Conservation (phyloP, 2,113 vertebrate species). For the Odontesthes bonariensis region DNA sequence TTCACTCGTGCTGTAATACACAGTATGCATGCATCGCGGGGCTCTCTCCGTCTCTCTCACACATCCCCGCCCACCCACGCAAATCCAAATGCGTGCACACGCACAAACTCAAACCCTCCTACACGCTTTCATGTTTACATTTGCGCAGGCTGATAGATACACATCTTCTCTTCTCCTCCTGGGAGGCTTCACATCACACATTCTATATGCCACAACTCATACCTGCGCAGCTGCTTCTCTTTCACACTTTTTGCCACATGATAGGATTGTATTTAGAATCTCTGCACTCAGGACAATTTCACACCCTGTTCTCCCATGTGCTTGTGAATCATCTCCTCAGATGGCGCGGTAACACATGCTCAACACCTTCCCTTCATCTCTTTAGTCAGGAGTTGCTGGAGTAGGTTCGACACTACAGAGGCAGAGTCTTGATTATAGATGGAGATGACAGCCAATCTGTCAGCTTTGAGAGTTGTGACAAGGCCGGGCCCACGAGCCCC, state of each 20-base stretch:
- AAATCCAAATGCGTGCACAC: constrained; percentile 31
- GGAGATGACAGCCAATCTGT: constrained; percentile 52
- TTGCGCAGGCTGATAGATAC: constrained; percentile 31
- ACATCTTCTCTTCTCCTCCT: constrained; percentile 6
- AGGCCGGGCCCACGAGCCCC: constrained; percentile 41
- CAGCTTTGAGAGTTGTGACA: constrained; percentile 44
- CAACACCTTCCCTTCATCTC: constrained; percentile 51
- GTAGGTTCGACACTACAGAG: constrained; percentile 28
- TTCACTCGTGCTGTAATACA: constrained; percentile 31
- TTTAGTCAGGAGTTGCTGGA: constrained; percentile 14
- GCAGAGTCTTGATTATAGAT: constrained; percentile 48
- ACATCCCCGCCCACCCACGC: constrained; percentile 35
- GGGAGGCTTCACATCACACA: neutral
- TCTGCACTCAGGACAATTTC: constrained; percentile 33
- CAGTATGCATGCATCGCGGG: constrained; percentile 18
- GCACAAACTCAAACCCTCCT: constrained; percentile 35
- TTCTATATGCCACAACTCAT: neutral
- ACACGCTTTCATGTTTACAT: constrained; percentile 46
- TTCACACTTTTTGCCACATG: neutral
- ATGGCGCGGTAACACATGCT: constrained; percentile 26
- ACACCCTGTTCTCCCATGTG: constrained; percentile 30
- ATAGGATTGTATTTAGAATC: neutral
- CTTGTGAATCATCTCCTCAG: constrained; percentile 50
- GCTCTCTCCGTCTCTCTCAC: constrained; percentile 35
- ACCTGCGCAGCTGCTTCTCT: constrained; percentile 13